These are phyloP conservation scores for Amphiprion percula DNA, from an alignment of 2,113 vertebrate species.

Conservation along the genomic window DNA sequence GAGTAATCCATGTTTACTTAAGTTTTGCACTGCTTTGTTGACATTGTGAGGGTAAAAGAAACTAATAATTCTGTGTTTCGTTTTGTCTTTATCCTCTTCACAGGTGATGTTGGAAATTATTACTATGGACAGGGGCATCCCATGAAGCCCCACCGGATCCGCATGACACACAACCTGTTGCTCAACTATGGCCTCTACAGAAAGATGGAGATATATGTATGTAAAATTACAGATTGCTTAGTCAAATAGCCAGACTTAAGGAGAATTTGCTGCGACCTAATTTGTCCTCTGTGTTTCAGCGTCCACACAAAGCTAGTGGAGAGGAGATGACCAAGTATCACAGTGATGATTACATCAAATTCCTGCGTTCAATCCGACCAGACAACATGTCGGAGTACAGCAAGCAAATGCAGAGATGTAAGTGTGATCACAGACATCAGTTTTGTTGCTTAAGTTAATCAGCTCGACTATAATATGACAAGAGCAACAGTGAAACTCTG, in stretches of 20 bases:
- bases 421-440: constrained; percentile 60
- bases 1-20: neutral
- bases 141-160: constrained; percentile 98
- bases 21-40: too few relatives aligned
- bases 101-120: constrained; percentile 98
- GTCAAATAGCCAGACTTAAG: neutral
- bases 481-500: rapidly evolving
- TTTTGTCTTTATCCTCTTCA: constrained; percentile 36
- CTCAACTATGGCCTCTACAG: constrained; percentile 99
- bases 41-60: neutral
- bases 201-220: constrained; percentile 99
- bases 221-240: constrained; percentile 50
- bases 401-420: constrained; percentile 99
- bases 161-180: constrained; percentile 98
- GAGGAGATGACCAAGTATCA: constrained; percentile 99
- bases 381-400: constrained; percentile 99
- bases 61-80: neutral
- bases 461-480: neutral
- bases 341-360: constrained; percentile 99
- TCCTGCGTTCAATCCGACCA: constrained; percentile 95
- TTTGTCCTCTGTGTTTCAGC: constrained; percentile 79
- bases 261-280: neutral
- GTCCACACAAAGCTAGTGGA: constrained; percentile 98
- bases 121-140: constrained; percentile 99
- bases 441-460: neutral